Percentiles rank a stretch among this genome's conserved stretches.
phyloP scores from a whole-genome alignment of 1,140 invertebrate genomes.

The Elysia chlorotica region DNA sequence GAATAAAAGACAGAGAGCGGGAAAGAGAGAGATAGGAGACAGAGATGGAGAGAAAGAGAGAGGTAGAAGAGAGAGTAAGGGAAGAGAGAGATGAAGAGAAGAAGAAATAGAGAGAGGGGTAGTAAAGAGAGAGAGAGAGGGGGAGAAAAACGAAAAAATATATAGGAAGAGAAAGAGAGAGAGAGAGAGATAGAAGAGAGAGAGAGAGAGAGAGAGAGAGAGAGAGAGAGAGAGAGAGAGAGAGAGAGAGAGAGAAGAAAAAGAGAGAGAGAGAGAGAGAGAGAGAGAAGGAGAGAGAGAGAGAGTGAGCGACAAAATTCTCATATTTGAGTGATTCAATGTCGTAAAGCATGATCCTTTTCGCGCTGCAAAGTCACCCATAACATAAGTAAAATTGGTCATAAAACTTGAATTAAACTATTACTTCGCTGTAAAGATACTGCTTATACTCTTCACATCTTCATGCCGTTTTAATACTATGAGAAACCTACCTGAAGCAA shows the following conservation, averaged over 20 bases:
- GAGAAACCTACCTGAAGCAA: no score
- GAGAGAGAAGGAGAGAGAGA: not conserved
- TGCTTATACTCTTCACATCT: no score
- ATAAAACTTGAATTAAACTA: not conserved
- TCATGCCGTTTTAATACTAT: no score
- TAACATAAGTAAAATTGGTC: not conserved
- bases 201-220: not conserved
- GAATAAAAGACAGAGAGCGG: no score
- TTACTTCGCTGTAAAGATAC: no score
- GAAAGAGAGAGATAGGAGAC: conserved; percentile 1
- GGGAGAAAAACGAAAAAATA: not conserved
- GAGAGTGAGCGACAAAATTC: not conserved
- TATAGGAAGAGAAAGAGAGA: not conserved
- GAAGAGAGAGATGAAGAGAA: not conserved
- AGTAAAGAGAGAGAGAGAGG: not conserved
- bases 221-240: not conserved
- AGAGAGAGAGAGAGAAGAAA: not conserved
- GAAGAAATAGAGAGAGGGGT: not conserved
- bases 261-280: not conserved
- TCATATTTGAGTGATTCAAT: not conserved
- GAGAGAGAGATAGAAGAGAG: not conserved
- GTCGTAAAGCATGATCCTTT: not conserved
- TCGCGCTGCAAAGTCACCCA: not conserved
- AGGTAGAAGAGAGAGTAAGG: not conserved
- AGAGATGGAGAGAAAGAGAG: not conserved